A percentile compares a stretch with the other conserved stretches of the same genome.
These are phyloP conservation scores for Teleopsis dalmanni DNA, from an alignment of 1,140 invertebrate genomes.

Conservation along the genomic window DNA sequence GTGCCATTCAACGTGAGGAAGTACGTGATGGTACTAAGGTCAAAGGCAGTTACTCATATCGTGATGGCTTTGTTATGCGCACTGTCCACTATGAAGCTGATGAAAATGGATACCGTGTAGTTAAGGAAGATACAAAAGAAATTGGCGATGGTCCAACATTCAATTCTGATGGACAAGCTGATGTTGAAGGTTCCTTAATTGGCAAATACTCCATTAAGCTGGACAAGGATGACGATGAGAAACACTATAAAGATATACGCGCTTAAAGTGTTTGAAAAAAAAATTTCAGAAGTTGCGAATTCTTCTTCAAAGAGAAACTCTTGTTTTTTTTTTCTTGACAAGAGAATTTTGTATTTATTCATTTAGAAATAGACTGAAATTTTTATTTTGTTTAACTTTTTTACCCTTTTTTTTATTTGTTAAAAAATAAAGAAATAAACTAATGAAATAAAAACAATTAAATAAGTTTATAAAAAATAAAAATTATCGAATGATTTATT, in stretches of 20 bases:
- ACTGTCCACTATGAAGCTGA: slow-evolving; percentile 52
- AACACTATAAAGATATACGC: slow-evolving; percentile 32
- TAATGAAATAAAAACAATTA: too few species aligned
- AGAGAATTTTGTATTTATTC: too few species aligned
- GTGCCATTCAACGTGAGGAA: slow-evolving; percentile 46
- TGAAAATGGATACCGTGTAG: slow-evolving; percentile 52
- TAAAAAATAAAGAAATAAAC: too few species aligned
- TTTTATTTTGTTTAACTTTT: too few species aligned
- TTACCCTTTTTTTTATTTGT: too few species aligned
- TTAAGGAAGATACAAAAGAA: slow-evolving; percentile 46
- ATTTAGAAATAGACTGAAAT: too few species aligned
- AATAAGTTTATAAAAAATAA: too few species aligned
- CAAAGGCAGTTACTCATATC: slow-evolving; percentile 50
- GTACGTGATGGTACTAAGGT: slow-evolving; percentile 46
- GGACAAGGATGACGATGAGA: slow-evolving; percentile 22
- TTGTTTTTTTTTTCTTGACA: too few species aligned
- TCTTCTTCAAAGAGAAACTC: too few species aligned
- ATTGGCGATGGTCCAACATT: slow-evolving; percentile 47
- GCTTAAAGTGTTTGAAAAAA: too few species aligned
- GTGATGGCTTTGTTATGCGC: slow-evolving; percentile 50
- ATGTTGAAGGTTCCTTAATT: slow-evolving; percentile 42
- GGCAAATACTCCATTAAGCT: slow-evolving; percentile 41
- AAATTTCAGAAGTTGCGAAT: too few species aligned
- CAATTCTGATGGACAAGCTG: slow-evolving; percentile 46
- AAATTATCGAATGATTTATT: too few species aligned